Conservation (phyloP, 2,888 invertebrate genomes). For the Leucophenga montana region DNA sequence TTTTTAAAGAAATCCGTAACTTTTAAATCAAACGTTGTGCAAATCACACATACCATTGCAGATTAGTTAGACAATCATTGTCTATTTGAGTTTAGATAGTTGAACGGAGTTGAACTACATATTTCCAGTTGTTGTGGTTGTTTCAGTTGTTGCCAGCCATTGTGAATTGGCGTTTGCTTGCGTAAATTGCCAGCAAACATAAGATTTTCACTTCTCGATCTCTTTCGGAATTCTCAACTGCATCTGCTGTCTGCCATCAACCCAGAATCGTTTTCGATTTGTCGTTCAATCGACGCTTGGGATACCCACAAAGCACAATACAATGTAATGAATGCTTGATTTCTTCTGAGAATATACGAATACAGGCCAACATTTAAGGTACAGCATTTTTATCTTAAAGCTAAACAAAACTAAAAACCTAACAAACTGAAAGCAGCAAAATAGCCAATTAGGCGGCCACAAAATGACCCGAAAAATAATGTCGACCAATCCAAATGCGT, state of each 20-base stretch:
- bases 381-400: no score
- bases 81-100: no score
- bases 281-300: conserved; percentile 33
- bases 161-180: conserved; percentile 20
- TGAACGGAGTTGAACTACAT: no score
- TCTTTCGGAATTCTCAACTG: conserved; percentile 33
- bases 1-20: no score
- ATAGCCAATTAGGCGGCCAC: conserved; percentile 13
- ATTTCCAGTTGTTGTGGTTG: not conserved
- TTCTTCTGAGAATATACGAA: no score
- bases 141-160: conserved; percentile 5
- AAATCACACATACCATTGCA: no score
- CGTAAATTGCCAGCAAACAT: not conserved
- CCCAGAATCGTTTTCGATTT: conserved; percentile 52
- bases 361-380: no score
- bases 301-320: not conserved
- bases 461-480: conserved; percentile 25
- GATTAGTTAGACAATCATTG: no score
- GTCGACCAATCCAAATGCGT: conserved; percentile 37
- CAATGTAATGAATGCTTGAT: no score
- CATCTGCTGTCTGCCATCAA: conserved; percentile 50
- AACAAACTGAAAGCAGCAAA: not conserved
- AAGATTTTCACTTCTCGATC: not conserved
- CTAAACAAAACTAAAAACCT: no score
- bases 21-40: no score